Evolutionary conservation across 2,797 vertebrate genomes (phyloP).

Genomic region (Scolopax rusticola): DNA sequence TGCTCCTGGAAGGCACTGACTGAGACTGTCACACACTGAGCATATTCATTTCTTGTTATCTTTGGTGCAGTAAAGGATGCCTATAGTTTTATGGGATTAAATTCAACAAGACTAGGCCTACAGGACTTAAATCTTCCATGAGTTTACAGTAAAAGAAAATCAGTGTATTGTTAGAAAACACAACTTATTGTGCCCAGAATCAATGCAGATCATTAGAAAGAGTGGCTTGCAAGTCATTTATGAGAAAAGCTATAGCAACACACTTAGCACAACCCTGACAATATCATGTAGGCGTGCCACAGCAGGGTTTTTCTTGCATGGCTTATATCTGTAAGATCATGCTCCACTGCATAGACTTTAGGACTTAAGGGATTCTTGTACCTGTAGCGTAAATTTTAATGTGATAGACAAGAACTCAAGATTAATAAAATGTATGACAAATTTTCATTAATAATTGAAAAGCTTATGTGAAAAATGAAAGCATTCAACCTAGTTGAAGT

Average conservation of each 20-base stretch:
- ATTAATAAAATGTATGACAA: neutral
- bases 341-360: neutral
- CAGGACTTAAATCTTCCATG: fast-evolving
- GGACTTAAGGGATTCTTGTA: neutral
- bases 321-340: neutral
- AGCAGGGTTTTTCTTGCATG: neutral
- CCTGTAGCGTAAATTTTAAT: neutral
- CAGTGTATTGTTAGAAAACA: neutral
- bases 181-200: neutral
- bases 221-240: neutral
- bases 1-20: neutral
- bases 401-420: neutral
- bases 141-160: neutral
- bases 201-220: neutral
- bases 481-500: neutral
- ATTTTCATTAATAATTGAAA: neutral
- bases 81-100: neutral
- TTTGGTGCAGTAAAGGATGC: neutral
- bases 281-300: neutral
- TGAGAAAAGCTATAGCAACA: neutral
- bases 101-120: neutral
- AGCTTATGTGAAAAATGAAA: neutral
- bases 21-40: neutral
- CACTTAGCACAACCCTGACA: neutral
- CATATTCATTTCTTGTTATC: neutral